These are phyloP conservation scores for Seriola dumerili DNA, from an alignment of 2,113 vertebrate genomes.

Conservation along the genomic window DNA sequence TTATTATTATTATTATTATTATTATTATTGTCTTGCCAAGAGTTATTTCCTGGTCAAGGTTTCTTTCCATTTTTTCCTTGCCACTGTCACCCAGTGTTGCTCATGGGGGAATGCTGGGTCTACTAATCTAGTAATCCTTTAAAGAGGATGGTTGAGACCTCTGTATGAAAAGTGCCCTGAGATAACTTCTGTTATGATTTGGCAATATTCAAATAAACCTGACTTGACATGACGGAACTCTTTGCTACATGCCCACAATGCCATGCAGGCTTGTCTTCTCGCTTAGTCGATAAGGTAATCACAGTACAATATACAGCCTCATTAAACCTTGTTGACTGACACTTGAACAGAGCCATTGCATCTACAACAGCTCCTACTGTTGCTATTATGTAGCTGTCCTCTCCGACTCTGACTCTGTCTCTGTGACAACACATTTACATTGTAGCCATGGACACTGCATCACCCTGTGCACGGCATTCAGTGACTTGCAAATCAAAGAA, in stretches of 20 bases:
- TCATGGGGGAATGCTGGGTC: no score
- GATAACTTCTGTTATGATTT: background rate
- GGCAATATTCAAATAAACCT: background rate
- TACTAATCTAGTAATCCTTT: no score
- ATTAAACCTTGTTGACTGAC: conserved; percentile 50
- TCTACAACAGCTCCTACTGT: background rate
- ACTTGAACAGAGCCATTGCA: conserved; percentile 11
- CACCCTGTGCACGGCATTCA: conserved; percentile 58
- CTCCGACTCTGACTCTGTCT: conserved; percentile 69
- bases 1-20: background rate
- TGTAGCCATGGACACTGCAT: conserved; percentile 78
- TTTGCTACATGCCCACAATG: conserved; percentile 30
- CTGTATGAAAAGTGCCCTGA: background rate
- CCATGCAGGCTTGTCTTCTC: conserved; percentile 46
- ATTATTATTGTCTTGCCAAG: background rate
- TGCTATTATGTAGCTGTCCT: conserved; percentile 55
- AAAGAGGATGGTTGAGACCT: no score
- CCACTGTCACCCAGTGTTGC: no score
- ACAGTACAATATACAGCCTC: conserved; percentile 43
- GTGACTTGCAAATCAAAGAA: conserved; percentile 66
- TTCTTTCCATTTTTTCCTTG: no score
- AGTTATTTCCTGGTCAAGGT: no score
- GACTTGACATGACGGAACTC: background rate
- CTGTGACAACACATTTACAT: conserved; percentile 79
- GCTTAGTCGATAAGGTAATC: conserved; percentile 45